These are phyloP conservation scores for Baccha elongata DNA, from an alignment of 2,888 invertebrate species.

Conservation along the genomic window DNA sequence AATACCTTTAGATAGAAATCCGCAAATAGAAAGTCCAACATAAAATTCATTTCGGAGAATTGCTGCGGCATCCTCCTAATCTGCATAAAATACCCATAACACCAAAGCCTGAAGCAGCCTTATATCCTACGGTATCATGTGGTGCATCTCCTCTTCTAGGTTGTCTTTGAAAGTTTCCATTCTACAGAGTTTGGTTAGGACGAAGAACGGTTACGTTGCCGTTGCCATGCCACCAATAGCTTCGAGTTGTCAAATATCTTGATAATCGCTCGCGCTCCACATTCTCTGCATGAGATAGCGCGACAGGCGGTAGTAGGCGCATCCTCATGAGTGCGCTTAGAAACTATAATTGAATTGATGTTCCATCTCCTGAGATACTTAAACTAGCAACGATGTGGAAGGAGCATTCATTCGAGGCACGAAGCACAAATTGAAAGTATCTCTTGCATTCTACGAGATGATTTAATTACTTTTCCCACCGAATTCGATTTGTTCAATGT, in stretches of 20 bases:
- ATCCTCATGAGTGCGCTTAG: conserved; percentile 58
- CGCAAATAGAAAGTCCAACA: conserved; percentile 58
- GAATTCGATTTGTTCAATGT: conserved; percentile 62
- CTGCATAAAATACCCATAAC: conserved; percentile 69
- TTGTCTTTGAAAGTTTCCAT: conserved; percentile 61
- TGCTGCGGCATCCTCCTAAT: conserved; percentile 59
- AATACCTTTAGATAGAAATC: conserved; percentile 30
- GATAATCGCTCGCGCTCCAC: conserved; percentile 57
- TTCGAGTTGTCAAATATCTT: conserved; percentile 62
- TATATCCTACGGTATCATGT: conserved; percentile 38
- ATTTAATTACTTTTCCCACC: conserved; percentile 68
- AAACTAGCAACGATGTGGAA: conserved; percentile 13
- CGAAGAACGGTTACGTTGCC: neutral
- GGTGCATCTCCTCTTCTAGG: conserved; percentile 47
- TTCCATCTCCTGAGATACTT: conserved; percentile 50
- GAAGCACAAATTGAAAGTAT: conserved; percentile 48
- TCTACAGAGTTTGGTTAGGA: conserved; percentile 10
- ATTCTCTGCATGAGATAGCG: conserved; percentile 20
- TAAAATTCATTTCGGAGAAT: conserved; percentile 41
- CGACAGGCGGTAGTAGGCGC: conserved; percentile 5
- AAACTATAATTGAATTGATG: conserved; percentile 66
- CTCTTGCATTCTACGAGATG: conserved; percentile 51
- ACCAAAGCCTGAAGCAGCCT: conserved; percentile 55
- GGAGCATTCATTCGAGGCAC: conserved; percentile 20
- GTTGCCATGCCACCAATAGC: conserved; percentile 1